Evolutionary conservation across 2,888 invertebrate species (phyloP).

Genomic region (Leucophenga maculata): DNA sequence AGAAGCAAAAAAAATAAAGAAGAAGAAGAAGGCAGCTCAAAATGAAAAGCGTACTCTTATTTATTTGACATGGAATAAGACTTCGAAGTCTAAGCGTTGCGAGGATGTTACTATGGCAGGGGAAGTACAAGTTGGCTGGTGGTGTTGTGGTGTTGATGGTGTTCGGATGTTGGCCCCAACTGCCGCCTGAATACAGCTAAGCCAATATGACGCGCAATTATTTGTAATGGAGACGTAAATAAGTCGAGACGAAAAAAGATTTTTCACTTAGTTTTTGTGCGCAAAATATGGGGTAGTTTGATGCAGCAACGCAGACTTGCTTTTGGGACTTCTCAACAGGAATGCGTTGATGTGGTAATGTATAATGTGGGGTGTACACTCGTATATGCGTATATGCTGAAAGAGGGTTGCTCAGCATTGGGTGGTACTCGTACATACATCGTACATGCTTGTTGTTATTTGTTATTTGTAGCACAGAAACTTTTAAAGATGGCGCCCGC

Average conservation of each 20-base stretch:
- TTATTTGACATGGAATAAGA: background rate
- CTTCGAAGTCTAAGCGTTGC: background rate
- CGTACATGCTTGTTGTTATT: background rate
- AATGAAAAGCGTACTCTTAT: constrained; percentile 28
- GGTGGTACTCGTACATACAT: too few species aligned
- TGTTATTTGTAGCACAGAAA: background rate
- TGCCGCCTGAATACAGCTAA: constrained; percentile 50
- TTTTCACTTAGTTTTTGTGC: background rate
- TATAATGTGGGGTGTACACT: background rate
- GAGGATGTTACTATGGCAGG: too few species aligned
- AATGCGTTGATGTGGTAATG: too few species aligned
- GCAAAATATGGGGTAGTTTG: background rate
- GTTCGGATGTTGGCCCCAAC: background rate
- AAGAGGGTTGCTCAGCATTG: background rate
- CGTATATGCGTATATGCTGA: background rate
- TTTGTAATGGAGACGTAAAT: constrained; percentile 70
- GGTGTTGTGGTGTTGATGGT: background rate
- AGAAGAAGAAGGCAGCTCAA: background rate
- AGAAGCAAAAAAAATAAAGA: too few species aligned
- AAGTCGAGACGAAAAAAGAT: constrained; percentile 46
- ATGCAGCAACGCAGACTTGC: background rate
- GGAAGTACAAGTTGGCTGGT: background rate
- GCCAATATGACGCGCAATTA: constrained; percentile 71
- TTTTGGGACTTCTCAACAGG: background rate
- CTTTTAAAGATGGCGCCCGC: constrained; percentile 42